Percentiles rank a stretch among this genome's conserved stretches.
Conservation (phyloP, 2,113 vertebrate genomes). For the Atractosteus spatula region DNA sequence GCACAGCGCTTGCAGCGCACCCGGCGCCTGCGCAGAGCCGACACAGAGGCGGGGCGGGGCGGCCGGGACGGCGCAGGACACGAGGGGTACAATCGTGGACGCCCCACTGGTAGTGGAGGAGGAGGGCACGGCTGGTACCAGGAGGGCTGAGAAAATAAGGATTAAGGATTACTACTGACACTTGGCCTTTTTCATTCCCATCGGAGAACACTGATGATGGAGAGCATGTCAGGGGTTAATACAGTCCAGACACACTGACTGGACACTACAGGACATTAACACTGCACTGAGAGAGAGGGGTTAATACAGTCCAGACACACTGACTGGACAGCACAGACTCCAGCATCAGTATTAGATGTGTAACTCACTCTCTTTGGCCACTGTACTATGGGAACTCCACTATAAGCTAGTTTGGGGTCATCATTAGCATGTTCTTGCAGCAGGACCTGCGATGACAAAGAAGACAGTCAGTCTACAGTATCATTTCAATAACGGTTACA, state of each 20-base stretch:
- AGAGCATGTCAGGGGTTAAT: too few relatives aligned
- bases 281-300: neutral
- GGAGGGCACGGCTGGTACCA: constrained; percentile 61
- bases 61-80: constrained; percentile 63
- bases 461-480: too few relatives aligned
- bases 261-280: too few relatives aligned
- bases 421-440: constrained; percentile 79
- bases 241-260: too few relatives aligned
- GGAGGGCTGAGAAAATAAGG: constrained; percentile 48
- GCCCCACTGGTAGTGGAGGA: constrained; percentile 49
- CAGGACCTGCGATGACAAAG: constrained; percentile 62
- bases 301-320: neutral
- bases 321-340: too few relatives aligned
- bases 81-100: constrained; percentile 47
- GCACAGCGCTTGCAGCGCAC: constrained; percentile 89
- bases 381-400: constrained; percentile 90
- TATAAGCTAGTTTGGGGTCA: constrained; percentile 83
- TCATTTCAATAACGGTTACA: neutral
- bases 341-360: neutral
- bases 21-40: constrained; percentile 78
- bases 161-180: too few relatives aligned
- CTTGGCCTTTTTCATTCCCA: too few relatives aligned
- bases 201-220: too few relatives aligned
- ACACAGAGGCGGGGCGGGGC: constrained; percentile 67
- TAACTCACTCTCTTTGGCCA: constrained; percentile 91